Percentiles rank a stretch among this genome's conserved stretches.
phyloP scores from a whole-genome alignment of 2,797 vertebrate genomes.

The Acanthopagrus latus region DNA sequence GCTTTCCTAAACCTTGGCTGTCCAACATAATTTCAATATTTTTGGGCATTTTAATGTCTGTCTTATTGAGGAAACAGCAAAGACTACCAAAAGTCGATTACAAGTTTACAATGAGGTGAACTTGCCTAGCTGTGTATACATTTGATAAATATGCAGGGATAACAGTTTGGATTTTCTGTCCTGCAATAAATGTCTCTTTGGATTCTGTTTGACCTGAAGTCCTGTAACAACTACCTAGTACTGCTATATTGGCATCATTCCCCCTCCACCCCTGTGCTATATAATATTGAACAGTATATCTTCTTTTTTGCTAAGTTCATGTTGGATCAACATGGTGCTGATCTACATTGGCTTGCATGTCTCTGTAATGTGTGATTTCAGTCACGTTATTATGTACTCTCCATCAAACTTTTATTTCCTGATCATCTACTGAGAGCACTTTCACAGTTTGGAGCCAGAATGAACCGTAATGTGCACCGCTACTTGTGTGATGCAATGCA shows the following conservation, averaged over 20 bases:
- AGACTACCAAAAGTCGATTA: background rate
- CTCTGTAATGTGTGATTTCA: background rate
- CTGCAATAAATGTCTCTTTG: background rate
- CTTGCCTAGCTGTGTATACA: no score
- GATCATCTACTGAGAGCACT: background rate
- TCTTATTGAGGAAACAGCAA: background rate
- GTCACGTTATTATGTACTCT: conserved; percentile 5
- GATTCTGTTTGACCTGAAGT: background rate
- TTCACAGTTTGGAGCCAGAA: background rate
- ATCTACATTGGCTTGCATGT: background rate
- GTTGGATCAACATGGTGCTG: background rate
- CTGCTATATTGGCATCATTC: background rate
- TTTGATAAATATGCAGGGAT: background rate
- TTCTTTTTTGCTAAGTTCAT: background rate
- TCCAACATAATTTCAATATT: background rate
- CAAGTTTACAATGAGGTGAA: background rate
- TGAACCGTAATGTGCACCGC: background rate
- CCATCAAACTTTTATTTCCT: background rate
- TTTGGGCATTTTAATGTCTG: no score
- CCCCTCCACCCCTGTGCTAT: background rate
- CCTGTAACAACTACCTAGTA: background rate
- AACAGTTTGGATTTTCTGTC: background rate
- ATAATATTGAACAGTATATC: background rate
- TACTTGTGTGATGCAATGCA: background rate
- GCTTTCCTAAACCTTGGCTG: no score